Base-by-base conservation (phyloP, 2,113 vertebrate genomes). In the Tor tambroides region DNA sequence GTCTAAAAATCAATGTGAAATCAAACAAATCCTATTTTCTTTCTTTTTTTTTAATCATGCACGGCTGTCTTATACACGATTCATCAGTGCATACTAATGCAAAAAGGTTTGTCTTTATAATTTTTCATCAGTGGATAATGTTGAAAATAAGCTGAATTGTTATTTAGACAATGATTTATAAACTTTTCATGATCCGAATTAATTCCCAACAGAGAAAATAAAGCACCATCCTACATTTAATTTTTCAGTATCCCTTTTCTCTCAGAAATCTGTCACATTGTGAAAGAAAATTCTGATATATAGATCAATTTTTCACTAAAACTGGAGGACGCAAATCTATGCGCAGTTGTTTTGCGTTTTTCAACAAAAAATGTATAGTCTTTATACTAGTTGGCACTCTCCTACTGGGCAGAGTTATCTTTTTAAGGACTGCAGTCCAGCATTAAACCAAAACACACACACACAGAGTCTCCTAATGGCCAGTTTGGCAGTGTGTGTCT, bases 401-500 rank as follows among this genome's bases (percentile, higher is more conserved):
- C 88, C 88, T 41, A 86, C 80, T 85, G 86, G 65, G 86, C 84
- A 89, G 87, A 88, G 88, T 93, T 92, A 92, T 92, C 92, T 92
- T 54, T 56, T 30, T 41, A 74, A 43, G 32, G 49, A 26, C 75
- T 35, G 41, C 23, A n/a, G 76, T 56, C 30, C 76, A 71, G 76
- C 76, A 71, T 35, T 71, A 77, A 38, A 83, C 69, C 82, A 23
- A 77, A 17, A 67, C 84, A 79, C 46, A 74, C 86, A 28, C 46
- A 87, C 21, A 71, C 65, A 35, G 63, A 8, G 85, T 17, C 77
- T 82, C 80, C 67, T 94, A 93, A 93, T 91, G 91, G 94, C 92
- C n/a, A 32, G 83, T 89, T 92, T 94, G 93, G 92, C 90, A 89
- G 90, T 85, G 89, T 86, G 89, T 87, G 88, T 72, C 88, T 90